Evolutionary conservation across 2,113 vertebrate species (phyloP).

Genomic region (Oreotragus oreotragus): DNA sequence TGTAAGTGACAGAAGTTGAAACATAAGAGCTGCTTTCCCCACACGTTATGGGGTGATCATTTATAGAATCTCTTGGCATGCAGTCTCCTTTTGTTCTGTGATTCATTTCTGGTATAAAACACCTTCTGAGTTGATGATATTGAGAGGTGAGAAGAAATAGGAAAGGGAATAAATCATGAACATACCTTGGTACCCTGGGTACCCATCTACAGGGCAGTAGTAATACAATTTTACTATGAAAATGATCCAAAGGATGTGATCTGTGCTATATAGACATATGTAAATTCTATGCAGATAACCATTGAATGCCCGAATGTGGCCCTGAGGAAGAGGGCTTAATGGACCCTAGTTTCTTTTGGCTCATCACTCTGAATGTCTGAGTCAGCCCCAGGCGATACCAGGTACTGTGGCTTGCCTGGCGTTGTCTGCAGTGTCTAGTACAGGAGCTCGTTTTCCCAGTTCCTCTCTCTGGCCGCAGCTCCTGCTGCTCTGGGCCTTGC

Average conservation of each 20-base stretch:
- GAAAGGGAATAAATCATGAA: neutral
- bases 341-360: neutral
- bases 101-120: slow-evolving; percentile 40
- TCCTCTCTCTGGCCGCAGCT: neutral
- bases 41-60: neutral
- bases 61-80: neutral
- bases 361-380: neutral
- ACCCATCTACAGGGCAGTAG: neutral
- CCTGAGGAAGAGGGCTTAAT: neutral
- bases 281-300: slow-evolving; percentile 20
- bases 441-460: neutral
- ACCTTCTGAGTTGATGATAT: neutral
- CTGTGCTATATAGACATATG: neutral
- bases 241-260: neutral
- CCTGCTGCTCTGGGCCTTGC: neutral
- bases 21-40: neutral
- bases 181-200: too few species aligned
- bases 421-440: neutral
- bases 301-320: neutral
- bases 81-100: slow-evolving; percentile 33
- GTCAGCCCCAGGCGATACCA: neutral
- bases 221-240: neutral
- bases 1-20: neutral
- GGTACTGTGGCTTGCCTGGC: neutral
- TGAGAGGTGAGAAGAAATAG: neutral